Percentiles rank a stretch among this genome's conserved stretches.
phyloP scores from a whole-genome alignment of 2,797 vertebrate genomes.

The Lacerta agilis region DNA sequence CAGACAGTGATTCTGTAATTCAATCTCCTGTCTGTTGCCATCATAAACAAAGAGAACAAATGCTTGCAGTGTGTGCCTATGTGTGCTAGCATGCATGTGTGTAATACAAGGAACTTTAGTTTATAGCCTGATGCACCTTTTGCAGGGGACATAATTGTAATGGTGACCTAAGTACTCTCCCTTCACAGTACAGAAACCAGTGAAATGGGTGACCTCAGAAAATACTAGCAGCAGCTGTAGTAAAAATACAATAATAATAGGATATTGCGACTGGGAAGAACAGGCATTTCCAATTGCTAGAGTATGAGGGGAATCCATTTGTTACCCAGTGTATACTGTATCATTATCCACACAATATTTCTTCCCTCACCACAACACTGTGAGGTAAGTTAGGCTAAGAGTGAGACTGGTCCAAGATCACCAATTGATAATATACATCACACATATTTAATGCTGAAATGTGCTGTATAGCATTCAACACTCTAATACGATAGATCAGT shows the following conservation, averaged over 20 bases:
- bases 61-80: neutral
- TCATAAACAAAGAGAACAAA: neutral
- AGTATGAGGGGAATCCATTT: neutral
- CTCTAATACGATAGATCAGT: neutral
- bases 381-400: neutral
- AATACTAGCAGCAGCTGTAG: neutral
- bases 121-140: conserved; percentile 54
- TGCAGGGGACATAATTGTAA: neutral
- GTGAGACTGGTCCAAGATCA: neutral
- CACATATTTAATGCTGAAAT: neutral
- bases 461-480: neutral
- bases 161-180: neutral
- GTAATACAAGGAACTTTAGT: conserved; percentile 54
- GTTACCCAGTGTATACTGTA: neutral
- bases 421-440: neutral
- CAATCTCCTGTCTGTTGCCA: neutral
- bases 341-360: neutral
- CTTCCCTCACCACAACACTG: neutral
- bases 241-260: neutral
- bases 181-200: neutral
- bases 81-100: conserved; percentile 36
- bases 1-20: neutral
- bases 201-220: neutral
- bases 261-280: neutral
- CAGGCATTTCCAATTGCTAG: neutral